Base-by-base conservation (phyloP, 2,888 invertebrate species). In the Cepaea hortensis region DNA sequence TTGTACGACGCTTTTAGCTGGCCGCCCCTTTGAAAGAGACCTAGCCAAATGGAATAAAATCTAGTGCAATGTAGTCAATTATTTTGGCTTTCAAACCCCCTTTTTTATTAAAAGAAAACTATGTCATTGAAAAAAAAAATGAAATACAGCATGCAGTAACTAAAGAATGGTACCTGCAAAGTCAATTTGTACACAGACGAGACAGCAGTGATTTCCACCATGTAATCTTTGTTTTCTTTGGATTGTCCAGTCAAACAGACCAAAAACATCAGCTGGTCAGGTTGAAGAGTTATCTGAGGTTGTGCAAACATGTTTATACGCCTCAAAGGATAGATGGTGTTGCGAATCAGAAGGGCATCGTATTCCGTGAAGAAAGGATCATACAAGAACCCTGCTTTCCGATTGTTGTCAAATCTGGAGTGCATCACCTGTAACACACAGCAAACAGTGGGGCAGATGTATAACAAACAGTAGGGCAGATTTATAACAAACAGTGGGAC, bases 321-420 rank as follows among this genome's bases (percentile, higher is more conserved):
- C 13, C 91, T 86, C 23, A 88, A 87, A 50, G 89, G 89, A 62
- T 91, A 88, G 50, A 93, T 92, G 81, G 91, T 92, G 84, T 92
- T 92, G n/a, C 94, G 90, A 2, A 94, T 91, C 87, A 92, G 90
- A 50, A 93, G 90, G 5, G 93, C 93, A 84, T 94, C 93, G 79
- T 92, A 92, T 75, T 93, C 93, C 0, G 97, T 96, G 88, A 98
- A 95, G 73, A 97, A 97, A 0, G 99, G 98, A 95, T 99, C 97
- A 93, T 99, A 99, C 85, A 97, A 96, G 89, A 99, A 97, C 0
- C 99, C 99, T 72, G 98, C 97, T 85, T 96, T 95, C 68, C 96
- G 96, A 94, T 99, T 99, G 89, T 97, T 96, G 93, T 97, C 97
- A 87, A 98, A 96, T 0, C 95, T 95, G 11, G 97, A 97, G 87